Percentiles rank a stretch among this genome's conserved stretches.
Conservation (phyloP, 2,888 invertebrate genomes). For the Meliscaeva auricollis region DNA sequence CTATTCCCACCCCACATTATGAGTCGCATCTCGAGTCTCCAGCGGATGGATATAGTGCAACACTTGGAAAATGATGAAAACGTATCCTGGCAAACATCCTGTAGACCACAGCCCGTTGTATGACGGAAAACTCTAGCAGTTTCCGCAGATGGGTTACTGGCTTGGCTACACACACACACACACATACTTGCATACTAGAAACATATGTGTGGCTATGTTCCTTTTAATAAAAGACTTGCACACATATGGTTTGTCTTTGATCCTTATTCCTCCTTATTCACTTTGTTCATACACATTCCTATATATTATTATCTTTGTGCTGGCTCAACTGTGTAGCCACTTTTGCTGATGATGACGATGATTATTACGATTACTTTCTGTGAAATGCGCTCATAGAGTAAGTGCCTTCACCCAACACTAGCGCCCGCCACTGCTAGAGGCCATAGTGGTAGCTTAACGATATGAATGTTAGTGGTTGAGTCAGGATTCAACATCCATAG, state of each 20-base stretch:
- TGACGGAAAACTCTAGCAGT: constrained; percentile 30
- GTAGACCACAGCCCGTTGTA: not conserved
- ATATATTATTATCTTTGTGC: constrained; percentile 25
- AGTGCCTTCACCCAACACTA: constrained; percentile 18
- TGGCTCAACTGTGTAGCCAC: constrained; percentile 31
- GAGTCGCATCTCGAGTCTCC: not conserved
- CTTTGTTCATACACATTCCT: constrained; percentile 19
- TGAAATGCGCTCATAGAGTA: constrained; percentile 26
- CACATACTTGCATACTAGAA: not conserved
- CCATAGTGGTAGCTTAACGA: constrained; percentile 18
- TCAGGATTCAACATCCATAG: not conserved
- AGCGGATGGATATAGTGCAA: constrained; percentile 4
- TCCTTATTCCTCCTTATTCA: constrained; percentile 6
- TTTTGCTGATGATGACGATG: constrained; percentile 47
- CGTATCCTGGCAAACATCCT: constrained; percentile 33
- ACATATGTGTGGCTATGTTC: constrained; percentile 30
- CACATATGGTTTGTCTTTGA: constrained; percentile 48
- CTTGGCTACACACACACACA: not conserved
- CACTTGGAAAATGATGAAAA: constrained; percentile 47
- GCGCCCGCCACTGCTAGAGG: not conserved
- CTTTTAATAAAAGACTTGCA: constrained; percentile 54
- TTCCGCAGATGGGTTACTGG: constrained; percentile 21
- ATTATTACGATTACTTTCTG: constrained; percentile 63
- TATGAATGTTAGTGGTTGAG: constrained; percentile 18
- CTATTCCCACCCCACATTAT: not conserved